phyloP scores from a whole-genome alignment of 2,888 invertebrate species.

The Mellilla xanthometata region DNA sequence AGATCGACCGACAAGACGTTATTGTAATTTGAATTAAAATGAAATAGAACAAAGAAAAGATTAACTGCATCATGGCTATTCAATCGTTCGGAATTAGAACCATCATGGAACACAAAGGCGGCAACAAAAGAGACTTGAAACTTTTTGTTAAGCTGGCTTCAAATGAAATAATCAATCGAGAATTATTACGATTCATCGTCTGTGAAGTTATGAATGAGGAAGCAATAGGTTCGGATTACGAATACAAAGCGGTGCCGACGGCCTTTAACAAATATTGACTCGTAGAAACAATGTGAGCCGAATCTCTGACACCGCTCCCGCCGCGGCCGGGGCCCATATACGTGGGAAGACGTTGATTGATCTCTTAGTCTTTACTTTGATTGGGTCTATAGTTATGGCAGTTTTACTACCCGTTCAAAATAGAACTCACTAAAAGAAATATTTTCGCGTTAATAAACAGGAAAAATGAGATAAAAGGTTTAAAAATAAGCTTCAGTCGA shows the following conservation, averaged over 20 bases:
- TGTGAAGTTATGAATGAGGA: constrained; percentile 61
- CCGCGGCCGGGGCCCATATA: constrained; percentile 40
- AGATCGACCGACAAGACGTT: constrained; percentile 11
- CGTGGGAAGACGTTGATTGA: constrained; percentile 63
- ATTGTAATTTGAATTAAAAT: constrained; percentile 16
- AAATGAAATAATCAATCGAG: constrained; percentile 74
- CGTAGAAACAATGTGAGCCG: constrained; percentile 66
- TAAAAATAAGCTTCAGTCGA: constrained; percentile 75
- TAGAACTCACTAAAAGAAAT: constrained; percentile 37
- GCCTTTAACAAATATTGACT: constrained; percentile 80
- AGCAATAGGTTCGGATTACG: constrained; percentile 68
- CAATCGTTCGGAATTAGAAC: constrained; percentile 55
- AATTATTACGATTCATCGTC: constrained; percentile 79
- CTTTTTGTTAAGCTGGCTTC: constrained; percentile 60
- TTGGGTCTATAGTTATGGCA: constrained; percentile 1
- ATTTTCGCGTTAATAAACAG: constrained; percentile 66
- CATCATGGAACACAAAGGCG: constrained; percentile 56
- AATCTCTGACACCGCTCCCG: constrained; percentile 40
- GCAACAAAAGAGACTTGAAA: constrained; percentile 60
- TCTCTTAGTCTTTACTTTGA: constrained; percentile 42
- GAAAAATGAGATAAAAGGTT: constrained; percentile 71
- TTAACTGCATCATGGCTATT: constrained; percentile 46
- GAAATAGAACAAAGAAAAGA: constrained; percentile 52
- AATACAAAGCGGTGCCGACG: constrained; percentile 71
- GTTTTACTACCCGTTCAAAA: constrained; percentile 2